These are phyloP conservation scores for Mixornis gularis DNA, from an alignment of 2,113 vertebrate species.

Conservation along the genomic window DNA sequence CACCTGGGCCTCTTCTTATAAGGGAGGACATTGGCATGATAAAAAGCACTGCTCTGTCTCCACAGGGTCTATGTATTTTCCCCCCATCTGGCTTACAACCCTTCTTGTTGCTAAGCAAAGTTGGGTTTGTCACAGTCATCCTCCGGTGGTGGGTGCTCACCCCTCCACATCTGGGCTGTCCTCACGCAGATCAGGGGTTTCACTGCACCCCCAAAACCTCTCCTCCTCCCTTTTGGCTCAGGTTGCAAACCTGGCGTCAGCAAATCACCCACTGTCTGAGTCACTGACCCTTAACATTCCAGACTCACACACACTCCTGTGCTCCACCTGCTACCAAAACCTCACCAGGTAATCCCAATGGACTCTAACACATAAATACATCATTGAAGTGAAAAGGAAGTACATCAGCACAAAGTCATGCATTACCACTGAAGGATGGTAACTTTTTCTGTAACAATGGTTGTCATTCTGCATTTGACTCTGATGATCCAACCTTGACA, in stretches of 20 bases:
- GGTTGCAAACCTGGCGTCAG: neutral
- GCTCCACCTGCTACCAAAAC: neutral
- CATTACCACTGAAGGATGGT: neutral
- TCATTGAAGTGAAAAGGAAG: neutral
- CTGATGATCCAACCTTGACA: neutral
- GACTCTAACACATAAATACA: neutral
- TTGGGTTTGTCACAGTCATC: rapidly evolving
- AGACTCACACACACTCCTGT: neutral
- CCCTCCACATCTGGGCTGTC: neutral
- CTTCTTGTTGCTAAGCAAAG: neutral
- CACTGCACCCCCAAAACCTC: neutral
- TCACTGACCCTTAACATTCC: neutral
- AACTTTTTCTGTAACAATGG: neutral
- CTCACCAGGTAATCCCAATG: neutral
- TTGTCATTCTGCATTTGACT: neutral
- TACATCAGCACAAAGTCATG: neutral
- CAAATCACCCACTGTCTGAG: neutral
- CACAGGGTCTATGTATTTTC: neutral
- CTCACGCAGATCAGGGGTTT: neutral
- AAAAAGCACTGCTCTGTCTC: neutral
- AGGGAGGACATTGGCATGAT: neutral
- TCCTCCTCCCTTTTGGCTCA: neutral
- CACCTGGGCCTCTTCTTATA: neutral
- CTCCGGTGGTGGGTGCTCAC: rapidly evolving
- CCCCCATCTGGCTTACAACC: neutral